Percentiles rank a stretch among this genome's conserved stretches.
phyloP scores from a whole-genome alignment of 2,888 invertebrate genomes.

The Apamea epomidion region DNA sequence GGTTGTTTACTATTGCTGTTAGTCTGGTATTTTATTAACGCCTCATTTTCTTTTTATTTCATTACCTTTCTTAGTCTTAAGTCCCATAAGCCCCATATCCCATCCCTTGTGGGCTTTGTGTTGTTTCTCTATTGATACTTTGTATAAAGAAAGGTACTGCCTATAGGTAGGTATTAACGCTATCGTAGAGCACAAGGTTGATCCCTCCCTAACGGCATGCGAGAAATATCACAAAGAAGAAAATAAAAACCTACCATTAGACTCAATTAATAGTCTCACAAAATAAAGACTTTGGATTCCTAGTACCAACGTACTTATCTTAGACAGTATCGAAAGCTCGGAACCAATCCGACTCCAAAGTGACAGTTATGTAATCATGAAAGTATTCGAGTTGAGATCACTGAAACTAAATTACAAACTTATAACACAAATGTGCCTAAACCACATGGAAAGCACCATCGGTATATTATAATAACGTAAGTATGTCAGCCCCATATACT shows the following conservation, averaged over 20 bases:
- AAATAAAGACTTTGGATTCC: slow-evolving; percentile 9
- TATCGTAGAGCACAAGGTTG: background rate
- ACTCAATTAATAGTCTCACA: background rate
- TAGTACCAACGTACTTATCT: background rate
- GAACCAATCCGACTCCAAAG: slow-evolving; percentile 25
- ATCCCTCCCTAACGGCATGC: background rate
- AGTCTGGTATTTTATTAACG: slow-evolving; percentile 4
- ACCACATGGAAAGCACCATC: slow-evolving; percentile 61
- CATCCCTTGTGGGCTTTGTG: background rate
- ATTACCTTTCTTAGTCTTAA: background rate
- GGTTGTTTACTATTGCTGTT: background rate
- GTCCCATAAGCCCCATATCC: background rate
- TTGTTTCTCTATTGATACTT: background rate
- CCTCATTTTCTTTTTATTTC: slow-evolving; percentile 1
- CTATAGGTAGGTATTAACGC: background rate
- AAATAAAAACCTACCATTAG: slow-evolving; percentile 1
- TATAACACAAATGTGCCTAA: slow-evolving; percentile 54
- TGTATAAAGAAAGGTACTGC: background rate
- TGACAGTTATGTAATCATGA: slow-evolving; percentile 40
- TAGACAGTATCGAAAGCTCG: slow-evolving; percentile 7
- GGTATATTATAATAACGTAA: slow-evolving; percentile 46
- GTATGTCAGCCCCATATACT: slow-evolving; percentile 16
- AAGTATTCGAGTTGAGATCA: slow-evolving; percentile 67
- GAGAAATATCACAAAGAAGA: slow-evolving; percentile 31
- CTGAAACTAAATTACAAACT: slow-evolving; percentile 67